These are phyloP conservation scores for Poecilia picta DNA, from an alignment of 2,797 vertebrate species.

Conservation along the genomic window DNA sequence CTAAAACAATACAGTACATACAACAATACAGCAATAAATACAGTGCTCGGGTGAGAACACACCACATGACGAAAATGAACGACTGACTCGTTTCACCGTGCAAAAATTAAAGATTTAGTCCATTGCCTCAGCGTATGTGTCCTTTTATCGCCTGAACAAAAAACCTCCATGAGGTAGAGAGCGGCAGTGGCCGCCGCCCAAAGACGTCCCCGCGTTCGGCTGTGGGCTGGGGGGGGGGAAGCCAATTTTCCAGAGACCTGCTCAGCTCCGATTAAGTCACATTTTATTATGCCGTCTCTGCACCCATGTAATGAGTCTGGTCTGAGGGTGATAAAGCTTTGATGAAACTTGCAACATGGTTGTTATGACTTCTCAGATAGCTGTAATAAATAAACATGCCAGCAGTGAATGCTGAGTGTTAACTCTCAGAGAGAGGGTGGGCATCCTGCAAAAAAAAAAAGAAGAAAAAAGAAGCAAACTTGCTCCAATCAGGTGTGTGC, in stretches of 20 bases:
- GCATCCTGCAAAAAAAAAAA: neutral
- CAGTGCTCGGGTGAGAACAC: slow-evolving; percentile 3
- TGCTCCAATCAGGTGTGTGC: slow-evolving; percentile 9
- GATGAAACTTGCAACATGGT: slow-evolving; percentile 82
- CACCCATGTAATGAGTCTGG: slow-evolving; percentile 80
- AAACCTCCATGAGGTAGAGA: slow-evolving; percentile 75
- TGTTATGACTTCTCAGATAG: slow-evolving; percentile 81
- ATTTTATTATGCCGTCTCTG: slow-evolving; percentile 81
- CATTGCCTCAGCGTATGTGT: slow-evolving; percentile 40
- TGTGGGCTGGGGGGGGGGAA: slow-evolving; percentile 54
- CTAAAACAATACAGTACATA: too few relatives aligned
- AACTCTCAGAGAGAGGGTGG: slow-evolving; percentile 26
- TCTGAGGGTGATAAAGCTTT: slow-evolving; percentile 82
- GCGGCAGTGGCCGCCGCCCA: slow-evolving; percentile 63
- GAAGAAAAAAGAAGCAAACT: slow-evolving; percentile 5
- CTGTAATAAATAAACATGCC: slow-evolving; percentile 73
- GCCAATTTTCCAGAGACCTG: slow-evolving; percentile 80
- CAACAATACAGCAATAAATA: too few relatives aligned
- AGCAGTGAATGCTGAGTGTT: slow-evolving; percentile 34
- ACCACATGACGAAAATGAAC: slow-evolving; percentile 37
- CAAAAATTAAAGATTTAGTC: slow-evolving; percentile 58
- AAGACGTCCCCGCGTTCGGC: slow-evolving; percentile 77
- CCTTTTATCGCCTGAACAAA: slow-evolving; percentile 68
- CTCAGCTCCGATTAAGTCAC: slow-evolving; percentile 84
- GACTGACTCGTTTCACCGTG: slow-evolving; percentile 65